Evolutionary conservation across 2,113 vertebrate species (phyloP), one percentile per base, ranked within the genome.

Genomic region (Tragelaphus strepsiceros): DNA sequence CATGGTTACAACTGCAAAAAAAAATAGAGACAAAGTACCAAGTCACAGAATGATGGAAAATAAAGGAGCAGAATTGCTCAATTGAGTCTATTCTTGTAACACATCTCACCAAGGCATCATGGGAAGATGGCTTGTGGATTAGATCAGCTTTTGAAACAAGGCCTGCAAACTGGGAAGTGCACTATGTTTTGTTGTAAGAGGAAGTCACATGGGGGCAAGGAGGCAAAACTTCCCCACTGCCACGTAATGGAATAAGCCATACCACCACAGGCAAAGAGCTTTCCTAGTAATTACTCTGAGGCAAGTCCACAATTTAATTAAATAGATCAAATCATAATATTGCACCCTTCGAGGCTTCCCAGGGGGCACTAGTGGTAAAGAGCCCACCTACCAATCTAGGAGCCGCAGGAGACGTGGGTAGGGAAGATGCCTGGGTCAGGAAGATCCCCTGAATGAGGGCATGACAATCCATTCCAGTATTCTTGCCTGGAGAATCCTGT

Each of bases 301-400:
- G 32, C 24, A 58, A 26, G 3, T 16, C 92, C 35, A 19, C 19
- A 62, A 54, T 96, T 96, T 74, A 95, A 97, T 81, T 67, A 28
- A 85, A 97, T 80, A 10, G 80, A 89, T 95, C 67, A 97, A 35
- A 78, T 82, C 32, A 94, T 58, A 96, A 92, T 95, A 71, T 84
- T 54, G 12, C 9, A 61, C 64, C 21, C 51, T 94, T 62, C 54
- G 21, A 13, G 67, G 19, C 10, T 39, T 74, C 67, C 67, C 10
- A 22, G 1, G 21, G 67, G 67, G 19, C 2, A 1, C n/a, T 13
- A 39, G 35, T 39, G n/a, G 21, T 39, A 74, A 74, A 74, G 67
- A 74, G 39, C 21, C n/a, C 21, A 39, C 35, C 67, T 39, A 39
- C 67, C 35, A 74, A 39, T 13, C 5, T 21, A 74, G 35, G 21